phyloP scores from a whole-genome alignment of 1,140 invertebrate species.

The Rhagoletis zephyria region DNA sequence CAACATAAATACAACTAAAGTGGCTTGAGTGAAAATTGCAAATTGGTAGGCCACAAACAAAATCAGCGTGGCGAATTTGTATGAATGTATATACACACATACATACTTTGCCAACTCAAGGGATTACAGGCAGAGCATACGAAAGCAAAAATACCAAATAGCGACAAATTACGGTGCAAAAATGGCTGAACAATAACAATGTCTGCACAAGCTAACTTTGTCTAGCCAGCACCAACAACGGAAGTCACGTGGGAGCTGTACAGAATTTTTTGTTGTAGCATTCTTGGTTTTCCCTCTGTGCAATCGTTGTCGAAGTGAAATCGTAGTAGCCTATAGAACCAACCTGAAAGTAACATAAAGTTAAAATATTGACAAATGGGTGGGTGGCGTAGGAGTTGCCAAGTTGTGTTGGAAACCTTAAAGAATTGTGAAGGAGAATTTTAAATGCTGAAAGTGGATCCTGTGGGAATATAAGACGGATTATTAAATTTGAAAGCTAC shows the following conservation, averaged over 20 bases:
- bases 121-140: neutral
- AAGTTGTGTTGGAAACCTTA: neutral
- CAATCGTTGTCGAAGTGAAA: neutral
- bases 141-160: neutral
- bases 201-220: neutral
- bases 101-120: neutral
- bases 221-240: neutral
- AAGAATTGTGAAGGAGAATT: neutral
- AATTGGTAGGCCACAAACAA: neutral
- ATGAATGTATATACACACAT: neutral
- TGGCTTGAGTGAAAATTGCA: neutral
- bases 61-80: neutral
- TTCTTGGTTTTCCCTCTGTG: neutral
- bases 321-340: neutral
- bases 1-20: constrained; percentile 1
- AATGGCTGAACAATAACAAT: constrained; percentile 3
- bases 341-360: neutral
- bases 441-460: neutral
- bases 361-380: no score
- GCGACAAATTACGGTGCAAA: constrained; percentile 37
- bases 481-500: constrained; percentile 19
- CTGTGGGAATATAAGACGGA: constrained; percentile 34
- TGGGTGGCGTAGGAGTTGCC: neutral
- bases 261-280: neutral
- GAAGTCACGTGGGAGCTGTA: neutral